Percentiles rank a stretch among this genome's conserved stretches.
Evolutionary conservation across 2,888 invertebrate species (phyloP).

Genomic region (Amblyjoppa fuscipennis): DNA sequence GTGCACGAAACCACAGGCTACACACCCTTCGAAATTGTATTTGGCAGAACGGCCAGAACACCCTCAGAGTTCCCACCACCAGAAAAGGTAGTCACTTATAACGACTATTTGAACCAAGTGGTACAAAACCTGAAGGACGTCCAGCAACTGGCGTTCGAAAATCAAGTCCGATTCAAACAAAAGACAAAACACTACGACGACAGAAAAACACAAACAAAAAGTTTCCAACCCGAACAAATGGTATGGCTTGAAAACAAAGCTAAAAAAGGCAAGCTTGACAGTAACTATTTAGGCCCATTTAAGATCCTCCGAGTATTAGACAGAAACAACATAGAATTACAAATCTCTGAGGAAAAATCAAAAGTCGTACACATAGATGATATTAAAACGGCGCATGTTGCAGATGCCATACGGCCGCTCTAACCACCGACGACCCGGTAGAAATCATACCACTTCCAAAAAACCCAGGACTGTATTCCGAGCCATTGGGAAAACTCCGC

Average conservation of each 20-base stretch:
- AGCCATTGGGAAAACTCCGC: too few relatives aligned
- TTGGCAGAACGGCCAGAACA: constrained; percentile 41
- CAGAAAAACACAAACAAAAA: neutral
- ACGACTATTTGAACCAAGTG: neutral
- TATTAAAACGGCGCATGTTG: constrained; percentile 9
- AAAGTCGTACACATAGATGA: constrained; percentile 16
- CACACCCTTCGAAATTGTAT: constrained; percentile 56
- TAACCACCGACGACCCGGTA: neutral
- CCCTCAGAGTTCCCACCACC: constrained; percentile 24
- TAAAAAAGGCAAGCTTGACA: neutral
- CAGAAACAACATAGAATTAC: constrained; percentile 12
- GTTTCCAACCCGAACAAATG: neutral
- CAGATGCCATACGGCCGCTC: constrained; percentile 5
- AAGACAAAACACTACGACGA: too few relatives aligned
- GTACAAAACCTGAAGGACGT: neutral
- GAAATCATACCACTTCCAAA: constrained; percentile 15
- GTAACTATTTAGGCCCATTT: constrained; percentile 14
- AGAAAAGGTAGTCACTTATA: constrained; percentile 9
- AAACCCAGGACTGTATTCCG: too few relatives aligned
- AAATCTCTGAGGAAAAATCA: neutral
- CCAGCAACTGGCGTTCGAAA: too few relatives aligned
- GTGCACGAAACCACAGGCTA: constrained; percentile 51
- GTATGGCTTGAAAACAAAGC: constrained; percentile 8
- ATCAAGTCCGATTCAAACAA: too few relatives aligned
- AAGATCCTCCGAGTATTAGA: neutral